A percentile compares a stretch with the other conserved stretches of the same genome.
These are phyloP conservation scores for Dendroctonus ponderosae DNA, from an alignment of 1,140 invertebrate species.

Conservation along the genomic window DNA sequence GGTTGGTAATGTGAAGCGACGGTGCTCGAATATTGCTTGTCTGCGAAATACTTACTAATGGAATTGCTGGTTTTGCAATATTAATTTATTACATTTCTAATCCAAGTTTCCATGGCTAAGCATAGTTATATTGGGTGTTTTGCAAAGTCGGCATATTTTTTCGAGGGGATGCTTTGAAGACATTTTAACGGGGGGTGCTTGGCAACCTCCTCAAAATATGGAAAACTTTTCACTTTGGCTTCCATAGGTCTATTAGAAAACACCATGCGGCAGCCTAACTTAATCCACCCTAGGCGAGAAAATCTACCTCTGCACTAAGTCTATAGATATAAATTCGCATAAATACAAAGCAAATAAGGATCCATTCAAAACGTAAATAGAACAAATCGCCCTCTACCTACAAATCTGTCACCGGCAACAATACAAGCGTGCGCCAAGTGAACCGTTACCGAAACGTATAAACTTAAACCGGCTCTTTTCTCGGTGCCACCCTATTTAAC, in stretches of 20 bases:
- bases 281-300: too few species aligned
- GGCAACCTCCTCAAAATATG: too few species aligned
- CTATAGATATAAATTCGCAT: constrained; percentile 12
- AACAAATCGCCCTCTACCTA: constrained; percentile 37
- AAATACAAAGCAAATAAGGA: constrained; percentile 31
- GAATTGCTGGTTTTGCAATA: constrained; percentile 16
- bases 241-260: too few species aligned
- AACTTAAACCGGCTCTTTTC: constrained; percentile 33
- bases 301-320: too few species aligned
- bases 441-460: constrained; percentile 35
- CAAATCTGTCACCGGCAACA: constrained; percentile 37
- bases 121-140: too few species aligned
- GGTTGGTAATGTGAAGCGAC: constrained; percentile 17
- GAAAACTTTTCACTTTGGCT: too few species aligned
- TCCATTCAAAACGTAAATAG: constrained; percentile 30
- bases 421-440: constrained; percentile 34
- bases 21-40: constrained; percentile 17
- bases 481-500: constrained; percentile 28
- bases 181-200: too few species aligned
- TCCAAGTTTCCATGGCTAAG: not conserved
- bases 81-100: constrained; percentile 19
- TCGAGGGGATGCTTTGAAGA: too few species aligned
- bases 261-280: too few species aligned
- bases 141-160: too few species aligned
- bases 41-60: constrained; percentile 10